A percentile compares a stretch with the other conserved stretches of the same genome.
Evolutionary conservation across 1,140 invertebrate genomes (phyloP).

Genomic region (Chrysomallon squamiferum): DNA sequence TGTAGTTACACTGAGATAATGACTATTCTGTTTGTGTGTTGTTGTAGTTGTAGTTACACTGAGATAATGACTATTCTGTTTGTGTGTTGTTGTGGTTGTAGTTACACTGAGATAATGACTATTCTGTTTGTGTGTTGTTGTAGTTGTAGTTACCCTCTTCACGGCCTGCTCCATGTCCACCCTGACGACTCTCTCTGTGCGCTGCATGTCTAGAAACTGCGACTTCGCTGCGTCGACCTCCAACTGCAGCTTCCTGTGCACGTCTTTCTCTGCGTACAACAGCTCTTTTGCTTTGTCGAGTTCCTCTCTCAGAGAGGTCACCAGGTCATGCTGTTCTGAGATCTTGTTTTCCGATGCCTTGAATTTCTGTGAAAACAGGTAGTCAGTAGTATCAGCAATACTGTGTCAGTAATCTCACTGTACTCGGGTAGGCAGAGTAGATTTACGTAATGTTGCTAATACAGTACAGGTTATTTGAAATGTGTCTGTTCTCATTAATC

Average conservation of each 20-base stretch:
- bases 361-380: conserved; percentile 57
- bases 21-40: too few relatives aligned
- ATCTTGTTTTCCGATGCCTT: conserved; percentile 57
- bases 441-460: neutral
- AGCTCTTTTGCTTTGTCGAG: conserved; percentile 46
- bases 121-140: too few relatives aligned
- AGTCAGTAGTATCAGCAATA: neutral
- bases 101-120: too few relatives aligned
- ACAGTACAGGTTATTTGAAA: too few relatives aligned
- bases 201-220: conserved; percentile 54
- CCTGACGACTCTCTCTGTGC: conserved; percentile 57
- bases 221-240: conserved; percentile 47
- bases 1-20: too few relatives aligned
- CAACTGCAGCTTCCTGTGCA: conserved; percentile 44
- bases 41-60: too few relatives aligned
- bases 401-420: neutral
- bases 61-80: too few relatives aligned
- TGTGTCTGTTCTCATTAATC: too few relatives aligned
- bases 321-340: conserved; percentile 49
- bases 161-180: conserved; percentile 59
- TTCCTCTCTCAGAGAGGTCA: conserved; percentile 50
- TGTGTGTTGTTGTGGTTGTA: too few relatives aligned
- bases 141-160: conserved; percentile 57
- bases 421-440: neutral
- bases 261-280: conserved; percentile 46